These are phyloP conservation scores for Carlito syrichta DNA, from an alignment of 2,113 vertebrate genomes.

Conservation along the genomic window DNA sequence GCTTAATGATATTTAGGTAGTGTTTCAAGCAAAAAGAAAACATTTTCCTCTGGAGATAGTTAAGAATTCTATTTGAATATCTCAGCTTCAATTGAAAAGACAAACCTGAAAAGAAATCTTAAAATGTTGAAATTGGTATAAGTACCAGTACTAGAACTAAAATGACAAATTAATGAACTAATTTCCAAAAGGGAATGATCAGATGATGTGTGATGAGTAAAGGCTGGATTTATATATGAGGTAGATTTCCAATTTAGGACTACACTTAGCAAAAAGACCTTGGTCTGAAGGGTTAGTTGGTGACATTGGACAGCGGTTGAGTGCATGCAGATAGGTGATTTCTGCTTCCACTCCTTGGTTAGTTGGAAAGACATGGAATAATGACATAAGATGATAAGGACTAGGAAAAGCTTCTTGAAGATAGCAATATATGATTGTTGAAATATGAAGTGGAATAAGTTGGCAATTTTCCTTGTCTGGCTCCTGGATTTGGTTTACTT, in stretches of 20 bases:
- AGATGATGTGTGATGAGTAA: neutral
- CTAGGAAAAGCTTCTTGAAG: neutral
- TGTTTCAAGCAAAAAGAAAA: neutral
- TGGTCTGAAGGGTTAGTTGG: neutral
- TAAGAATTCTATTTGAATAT: neutral
- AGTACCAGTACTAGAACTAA: neutral
- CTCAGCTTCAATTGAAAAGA: conserved; percentile 14
- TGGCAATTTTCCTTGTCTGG: neutral
- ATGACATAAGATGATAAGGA: neutral
- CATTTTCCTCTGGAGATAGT: neutral
- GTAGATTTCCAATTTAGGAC: conserved; percentile 7
- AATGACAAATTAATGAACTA: neutral
- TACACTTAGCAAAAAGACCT: neutral
- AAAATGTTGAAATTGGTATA: neutral
- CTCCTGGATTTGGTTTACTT: neutral
- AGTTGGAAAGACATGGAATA: neutral
- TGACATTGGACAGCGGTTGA: neutral
- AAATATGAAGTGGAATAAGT: neutral
- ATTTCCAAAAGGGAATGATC: neutral
- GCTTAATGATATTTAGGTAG: neutral
- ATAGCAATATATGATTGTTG: neutral
- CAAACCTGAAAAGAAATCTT: neutral
- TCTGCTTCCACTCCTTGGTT: neutral
- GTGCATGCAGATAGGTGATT: neutral
- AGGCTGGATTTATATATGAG: neutral